Evolutionary conservation across 1,140 invertebrate genomes (phyloP).

Genomic region (Drosophila jambulina): DNA sequence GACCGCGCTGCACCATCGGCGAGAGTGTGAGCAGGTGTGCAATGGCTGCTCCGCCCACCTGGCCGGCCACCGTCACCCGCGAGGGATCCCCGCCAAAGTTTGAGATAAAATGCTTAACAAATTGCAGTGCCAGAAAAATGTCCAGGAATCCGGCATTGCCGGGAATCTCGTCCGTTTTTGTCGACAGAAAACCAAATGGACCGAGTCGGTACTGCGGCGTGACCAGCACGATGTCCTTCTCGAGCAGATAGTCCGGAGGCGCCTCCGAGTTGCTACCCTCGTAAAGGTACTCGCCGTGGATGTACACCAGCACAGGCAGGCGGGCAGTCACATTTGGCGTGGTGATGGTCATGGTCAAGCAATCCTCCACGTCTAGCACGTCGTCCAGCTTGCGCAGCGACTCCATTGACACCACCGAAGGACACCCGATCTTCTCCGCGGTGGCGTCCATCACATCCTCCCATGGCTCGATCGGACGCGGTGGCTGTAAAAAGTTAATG

Average conservation of each 20-base stretch:
- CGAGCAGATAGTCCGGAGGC: constrained; percentile 90
- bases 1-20: constrained; percentile 74
- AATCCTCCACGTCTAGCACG: constrained; percentile 78
- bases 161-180: constrained; percentile 86
- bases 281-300: constrained; percentile 83
- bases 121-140: constrained; percentile 87
- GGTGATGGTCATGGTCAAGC: constrained; percentile 75
- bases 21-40: constrained; percentile 86
- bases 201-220: constrained; percentile 92
- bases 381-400: constrained; percentile 69
- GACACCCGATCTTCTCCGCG: constrained; percentile 86
- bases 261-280: constrained; percentile 87
- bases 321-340: constrained; percentile 70
- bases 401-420: constrained; percentile 85
- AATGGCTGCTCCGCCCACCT: constrained; percentile 87
- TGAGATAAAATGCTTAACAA: constrained; percentile 88
- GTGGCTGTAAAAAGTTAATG: constrained; percentile 85
- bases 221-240: constrained; percentile 91
- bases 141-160: constrained; percentile 90
- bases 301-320: constrained; percentile 79
- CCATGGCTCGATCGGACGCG: constrained; percentile 87
- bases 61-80: constrained; percentile 87
- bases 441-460: constrained; percentile 86
- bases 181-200: constrained; percentile 87
- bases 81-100: constrained; percentile 89